These are phyloP conservation scores for Halcyon chelicuti DNA, from an alignment of 2,797 vertebrate genomes.

Conservation along the genomic window DNA sequence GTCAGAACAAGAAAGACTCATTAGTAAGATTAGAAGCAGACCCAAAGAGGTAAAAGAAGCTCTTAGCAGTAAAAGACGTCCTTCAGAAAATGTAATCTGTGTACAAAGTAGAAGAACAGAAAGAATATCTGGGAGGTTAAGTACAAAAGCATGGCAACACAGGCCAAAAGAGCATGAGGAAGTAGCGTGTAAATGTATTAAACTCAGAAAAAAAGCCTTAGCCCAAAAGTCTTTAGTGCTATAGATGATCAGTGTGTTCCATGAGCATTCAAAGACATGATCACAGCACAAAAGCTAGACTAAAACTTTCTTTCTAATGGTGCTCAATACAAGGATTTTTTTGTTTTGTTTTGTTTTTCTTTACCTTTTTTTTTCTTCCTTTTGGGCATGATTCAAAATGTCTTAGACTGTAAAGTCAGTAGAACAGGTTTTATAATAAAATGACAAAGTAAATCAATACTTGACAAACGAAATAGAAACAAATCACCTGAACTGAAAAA, in stretches of 20 bases:
- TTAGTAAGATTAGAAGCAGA: background rate
- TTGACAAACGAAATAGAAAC: background rate
- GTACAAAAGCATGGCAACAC: background rate
- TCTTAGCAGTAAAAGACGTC: background rate
- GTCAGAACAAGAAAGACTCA: background rate
- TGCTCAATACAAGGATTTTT: background rate
- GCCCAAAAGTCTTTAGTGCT: background rate
- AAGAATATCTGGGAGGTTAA: background rate
- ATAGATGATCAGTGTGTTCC: background rate
- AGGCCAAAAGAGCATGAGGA: background rate
- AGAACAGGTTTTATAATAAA: background rate
- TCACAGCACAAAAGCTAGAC: background rate
- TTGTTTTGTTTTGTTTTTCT: too few species aligned
- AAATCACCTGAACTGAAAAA: background rate
- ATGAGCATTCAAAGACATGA: background rate
- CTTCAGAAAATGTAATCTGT: background rate
- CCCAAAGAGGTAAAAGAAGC: background rate
- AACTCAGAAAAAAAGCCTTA: background rate
- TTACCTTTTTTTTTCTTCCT: fast-evolving
- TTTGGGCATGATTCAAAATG: background rate
- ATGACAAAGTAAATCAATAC: background rate
- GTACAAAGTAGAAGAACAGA: background rate
- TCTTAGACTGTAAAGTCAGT: background rate
- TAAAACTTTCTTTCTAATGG: background rate
- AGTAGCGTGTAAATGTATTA: background rate